These are phyloP conservation scores for Leiothrix lutea DNA, from an alignment of 2,113 vertebrate species.

Conservation along the genomic window DNA sequence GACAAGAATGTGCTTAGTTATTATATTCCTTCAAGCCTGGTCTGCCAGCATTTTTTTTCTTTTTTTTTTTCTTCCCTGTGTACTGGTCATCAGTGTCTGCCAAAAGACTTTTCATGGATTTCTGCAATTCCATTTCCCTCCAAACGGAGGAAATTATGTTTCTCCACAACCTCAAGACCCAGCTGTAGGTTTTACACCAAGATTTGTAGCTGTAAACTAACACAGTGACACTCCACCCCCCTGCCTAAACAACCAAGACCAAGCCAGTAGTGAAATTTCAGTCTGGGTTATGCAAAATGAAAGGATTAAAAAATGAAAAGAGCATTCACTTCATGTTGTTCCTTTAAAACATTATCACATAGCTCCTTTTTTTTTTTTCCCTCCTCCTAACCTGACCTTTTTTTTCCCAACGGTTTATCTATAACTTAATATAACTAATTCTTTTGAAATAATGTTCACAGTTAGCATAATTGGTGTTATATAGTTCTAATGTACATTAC, in stretches of 20 bases:
- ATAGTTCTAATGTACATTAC: slow-evolving; percentile 85
- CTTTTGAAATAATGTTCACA: slow-evolving; percentile 88
- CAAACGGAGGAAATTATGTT: slow-evolving; percentile 24
- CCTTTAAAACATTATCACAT: slow-evolving; percentile 60
- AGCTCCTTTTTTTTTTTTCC: background rate
- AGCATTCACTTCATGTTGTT: slow-evolving; percentile 55
- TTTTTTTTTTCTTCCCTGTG: background rate
- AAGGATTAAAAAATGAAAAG: slow-evolving; percentile 49
- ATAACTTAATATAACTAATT: slow-evolving; percentile 85
- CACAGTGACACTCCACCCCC: background rate
- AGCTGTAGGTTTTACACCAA: slow-evolving; percentile 5
- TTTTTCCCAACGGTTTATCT: slow-evolving; percentile 77
- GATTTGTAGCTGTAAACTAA: background rate
- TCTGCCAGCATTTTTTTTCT: background rate
- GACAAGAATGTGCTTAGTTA: slow-evolving; percentile 39
- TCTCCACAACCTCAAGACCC: background rate
- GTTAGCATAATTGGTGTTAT: slow-evolving; percentile 88
- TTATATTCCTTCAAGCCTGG: background rate
- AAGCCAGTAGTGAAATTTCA: slow-evolving; percentile 9
- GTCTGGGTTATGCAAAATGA: slow-evolving; percentile 38
- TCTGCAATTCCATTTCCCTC: background rate
- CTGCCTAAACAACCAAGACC: background rate
- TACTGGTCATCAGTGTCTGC: background rate
- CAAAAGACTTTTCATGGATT: slow-evolving; percentile 17
- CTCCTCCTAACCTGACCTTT: slow-evolving; percentile 70